Evolutionary conservation across 2,797 vertebrate species (phyloP), one percentile per base, ranked within the genome.

Genomic region (Pitangus sulphuratus): DNA sequence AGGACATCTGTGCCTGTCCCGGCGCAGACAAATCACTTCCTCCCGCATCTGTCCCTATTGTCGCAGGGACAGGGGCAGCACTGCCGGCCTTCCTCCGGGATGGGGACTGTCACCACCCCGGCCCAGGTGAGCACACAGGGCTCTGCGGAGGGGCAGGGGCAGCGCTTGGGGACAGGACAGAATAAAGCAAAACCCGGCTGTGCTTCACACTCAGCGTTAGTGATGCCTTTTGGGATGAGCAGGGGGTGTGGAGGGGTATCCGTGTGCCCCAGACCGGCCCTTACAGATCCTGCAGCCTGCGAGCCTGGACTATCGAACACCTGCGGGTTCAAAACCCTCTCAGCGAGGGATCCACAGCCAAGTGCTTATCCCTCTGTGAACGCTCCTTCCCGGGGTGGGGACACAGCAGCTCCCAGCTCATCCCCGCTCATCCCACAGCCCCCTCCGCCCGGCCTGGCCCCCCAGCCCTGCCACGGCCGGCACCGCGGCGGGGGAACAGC

Each of bases 11-110:
- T 0, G 37, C 8, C 58, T 30, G 48, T 56, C 96, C 93, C 57
- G 28, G 35, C 25, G 28, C 2, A 57, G 86, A 90, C 78, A 94
- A 92, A 95, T 87, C 93, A 14, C 90, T 97, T 96, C 96, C 93
- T 95, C 65, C 91, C 8, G 2, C 96, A 88, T 88, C 90, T 95
- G 90, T 64, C 92, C 87, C 93, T 1, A 64, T 87, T 92, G 92
- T 94, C 2, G 1, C n/a, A 3, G 71, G 90, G 69, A 71, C 90
- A 16, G 48, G 65, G 8, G 88, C 91, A 4, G 81, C 44, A 1
- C 84, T 11, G 2, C 85, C 1, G 4, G 80, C 92, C 94, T 87
- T 86, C 95, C 28, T 35, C 82, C 8, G 82, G 35, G 6, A 60
- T 0, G 20, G 57, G 12, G 1, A 8, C 54, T 5, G 70, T 5